phyloP scores from a whole-genome alignment of 2,888 invertebrate genomes.

The Dasysyrphus albostriatus region DNA sequence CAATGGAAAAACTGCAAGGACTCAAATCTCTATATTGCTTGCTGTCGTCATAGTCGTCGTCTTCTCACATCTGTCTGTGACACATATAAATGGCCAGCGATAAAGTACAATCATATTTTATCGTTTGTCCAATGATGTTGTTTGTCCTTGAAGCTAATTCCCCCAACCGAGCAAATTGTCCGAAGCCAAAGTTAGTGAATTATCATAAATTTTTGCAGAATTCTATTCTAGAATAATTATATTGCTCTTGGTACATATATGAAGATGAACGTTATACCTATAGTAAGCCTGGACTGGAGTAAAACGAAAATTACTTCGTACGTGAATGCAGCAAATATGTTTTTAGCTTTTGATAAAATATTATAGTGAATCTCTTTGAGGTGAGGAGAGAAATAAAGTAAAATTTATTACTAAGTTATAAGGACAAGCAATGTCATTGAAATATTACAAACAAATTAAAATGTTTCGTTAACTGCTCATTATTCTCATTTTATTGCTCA shows the following conservation, averaged over 20 bases:
- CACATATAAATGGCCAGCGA: conserved; percentile 59
- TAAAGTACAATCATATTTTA: conserved; percentile 71
- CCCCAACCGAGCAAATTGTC: not conserved
- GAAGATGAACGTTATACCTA: not conserved
- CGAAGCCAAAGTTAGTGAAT: conserved; percentile 52
- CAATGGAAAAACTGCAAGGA: conserved; percentile 32
- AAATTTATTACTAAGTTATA: conserved; percentile 10
- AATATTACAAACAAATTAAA: conserved; percentile 27
- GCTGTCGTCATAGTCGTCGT: conserved; percentile 21
- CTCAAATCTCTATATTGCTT: conserved; percentile 12
- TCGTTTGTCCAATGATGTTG: conserved; percentile 62
- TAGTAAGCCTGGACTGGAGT: not conserved
- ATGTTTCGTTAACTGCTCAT: conserved; percentile 21
- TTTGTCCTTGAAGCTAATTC: conserved; percentile 23
- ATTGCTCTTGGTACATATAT: conserved; percentile 9
- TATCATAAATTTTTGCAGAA: conserved; percentile 53
- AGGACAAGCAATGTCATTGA: conserved; percentile 22
- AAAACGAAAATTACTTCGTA: conserved; percentile 17
- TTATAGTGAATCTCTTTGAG: not conserved
- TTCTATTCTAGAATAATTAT: conserved; percentile 33
- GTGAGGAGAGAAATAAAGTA: conserved; percentile 8
- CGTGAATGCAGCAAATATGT: conserved; percentile 13
- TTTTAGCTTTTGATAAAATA: conserved; percentile 21
- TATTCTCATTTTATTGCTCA: conserved; percentile 32
- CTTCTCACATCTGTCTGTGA: conserved; percentile 48